Evolutionary conservation across 2,113 vertebrate genomes (phyloP).

Genomic region (Hippotragus niger): DNA sequence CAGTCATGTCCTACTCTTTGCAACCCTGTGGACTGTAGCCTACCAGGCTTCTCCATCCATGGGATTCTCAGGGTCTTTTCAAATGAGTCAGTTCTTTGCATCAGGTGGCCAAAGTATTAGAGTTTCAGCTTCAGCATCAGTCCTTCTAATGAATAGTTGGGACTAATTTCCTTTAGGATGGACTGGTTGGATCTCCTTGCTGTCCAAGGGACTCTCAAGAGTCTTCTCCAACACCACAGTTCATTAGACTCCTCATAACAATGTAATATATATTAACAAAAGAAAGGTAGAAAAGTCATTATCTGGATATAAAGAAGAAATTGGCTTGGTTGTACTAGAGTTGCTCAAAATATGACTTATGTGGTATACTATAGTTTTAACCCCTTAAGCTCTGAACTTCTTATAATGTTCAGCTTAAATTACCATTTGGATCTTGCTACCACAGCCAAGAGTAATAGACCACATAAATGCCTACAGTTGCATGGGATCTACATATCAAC

Average conservation of each 20-base stretch:
- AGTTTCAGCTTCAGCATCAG: background rate
- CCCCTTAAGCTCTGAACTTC: background rate
- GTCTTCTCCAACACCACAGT: background rate
- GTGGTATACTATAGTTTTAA: background rate
- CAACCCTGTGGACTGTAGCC: background rate
- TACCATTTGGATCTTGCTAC: background rate
- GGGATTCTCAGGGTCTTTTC: background rate
- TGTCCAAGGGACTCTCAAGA: background rate
- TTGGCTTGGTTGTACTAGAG: background rate
- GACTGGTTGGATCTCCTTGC: background rate
- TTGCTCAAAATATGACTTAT: background rate
- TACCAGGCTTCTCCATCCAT: background rate
- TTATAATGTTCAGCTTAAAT: background rate
- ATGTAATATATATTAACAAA: background rate
- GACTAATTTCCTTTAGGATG: background rate
- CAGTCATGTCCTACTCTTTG: background rate
- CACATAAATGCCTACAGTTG: background rate
- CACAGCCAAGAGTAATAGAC: background rate
- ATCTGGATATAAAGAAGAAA: background rate
- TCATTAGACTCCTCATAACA: background rate
- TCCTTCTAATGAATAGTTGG: background rate
- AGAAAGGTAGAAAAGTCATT: background rate
- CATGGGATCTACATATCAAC: background rate
- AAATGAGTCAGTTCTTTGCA: background rate
- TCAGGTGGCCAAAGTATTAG: background rate